Base-by-base conservation (phyloP, 2,888 invertebrate species). In the Lamellibrachia columna region DNA sequence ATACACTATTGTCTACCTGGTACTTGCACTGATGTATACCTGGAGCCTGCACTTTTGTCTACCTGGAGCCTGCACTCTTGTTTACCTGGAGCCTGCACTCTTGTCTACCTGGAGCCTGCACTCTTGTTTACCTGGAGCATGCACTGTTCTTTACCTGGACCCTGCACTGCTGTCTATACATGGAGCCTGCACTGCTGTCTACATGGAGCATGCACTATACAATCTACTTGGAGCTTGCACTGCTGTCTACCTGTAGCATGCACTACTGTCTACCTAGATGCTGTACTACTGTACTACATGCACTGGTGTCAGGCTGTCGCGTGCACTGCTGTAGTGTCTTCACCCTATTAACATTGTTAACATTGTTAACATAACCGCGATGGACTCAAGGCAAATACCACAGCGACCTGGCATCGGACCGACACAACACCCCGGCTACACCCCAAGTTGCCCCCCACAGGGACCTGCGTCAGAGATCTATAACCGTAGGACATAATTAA, bases 401-500 rank as follows among this genome's bases (percentile, higher is more conserved):
- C 22, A 11, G n/a, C 75, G n/a, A n/a, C 75, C 15, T 15, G 15
- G 75, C 75, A 22, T 22, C 75, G 15, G 15, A 58, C 58, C 58
- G 58, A 15, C 75, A 75, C 22, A 75, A 75, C n/a, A 55, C n/a
- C 75, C 75, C 75, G 22, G 40, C 40, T 40, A 40, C 22, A 6
- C 15, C 15, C 75, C 75, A 1, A 75, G 1, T 6, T 75, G n/a
- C 75, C 75, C 15, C 15, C 15, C 75, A 75, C 75, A n/a, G 22
- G 75, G 75, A 75, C n/a, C 75, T 22, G 75, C 75, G 75, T 75
- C 75, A 75, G 75, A 75, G 75, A 6, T 6, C 75, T 75, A 75
- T n/a, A 75, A 75, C 75, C n/a, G 75, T n/a, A 6, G 75, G 75
- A n/a, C 75, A 75, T 75, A 75, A 75, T 75, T 75, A 75, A 75